A percentile compares a stretch with the other conserved stretches of the same genome.
Evolutionary conservation across 53 echinoderm and acorn worm species (phyloP).

Genomic region (Astropecten irregularis): DNA sequence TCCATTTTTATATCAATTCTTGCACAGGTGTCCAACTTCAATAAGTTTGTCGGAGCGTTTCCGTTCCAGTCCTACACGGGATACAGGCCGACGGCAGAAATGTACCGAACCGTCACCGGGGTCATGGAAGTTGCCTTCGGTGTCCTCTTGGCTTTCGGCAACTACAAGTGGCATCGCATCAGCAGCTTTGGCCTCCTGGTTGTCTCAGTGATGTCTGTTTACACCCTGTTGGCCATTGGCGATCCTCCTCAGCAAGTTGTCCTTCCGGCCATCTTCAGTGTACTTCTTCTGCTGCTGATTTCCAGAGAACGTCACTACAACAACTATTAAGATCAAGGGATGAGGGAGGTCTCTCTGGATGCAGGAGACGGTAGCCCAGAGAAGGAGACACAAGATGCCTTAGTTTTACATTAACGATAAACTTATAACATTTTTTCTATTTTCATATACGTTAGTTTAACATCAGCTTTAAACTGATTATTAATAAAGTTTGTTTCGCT

Average conservation of each 20-base stretch:
- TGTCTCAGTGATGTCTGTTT: slow-evolving; percentile 61
- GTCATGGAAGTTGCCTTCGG: slow-evolving; percentile 58
- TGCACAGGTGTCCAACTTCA: slow-evolving; percentile 43
- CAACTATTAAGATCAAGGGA: not conserved
- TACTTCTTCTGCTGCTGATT: slow-evolving; percentile 17
- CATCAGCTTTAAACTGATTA: too few species aligned
- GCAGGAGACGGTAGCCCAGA: too few species aligned
- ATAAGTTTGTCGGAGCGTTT: slow-evolving; percentile 47
- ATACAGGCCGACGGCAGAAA: slow-evolving; percentile 40
- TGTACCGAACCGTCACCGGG: slow-evolving; percentile 63
- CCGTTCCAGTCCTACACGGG: slow-evolving; percentile 57
- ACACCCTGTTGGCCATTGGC: slow-evolving; percentile 62
- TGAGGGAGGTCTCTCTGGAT: too few species aligned
- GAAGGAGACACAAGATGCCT: too few species aligned
- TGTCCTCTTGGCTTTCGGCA: slow-evolving; percentile 66
- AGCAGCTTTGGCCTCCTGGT: slow-evolving; percentile 47
- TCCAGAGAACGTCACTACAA: slow-evolving; percentile 23
- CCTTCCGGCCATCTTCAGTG: not conserved
- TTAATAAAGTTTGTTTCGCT: too few species aligned
- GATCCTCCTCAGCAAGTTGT: slow-evolving; percentile 35
- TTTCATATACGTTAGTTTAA: too few species aligned
- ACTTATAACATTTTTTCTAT: not conserved
- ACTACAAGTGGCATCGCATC: slow-evolving; percentile 31
- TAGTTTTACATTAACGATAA: too few species aligned
- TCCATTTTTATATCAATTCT: too few species aligned